Conservation (phyloP, 2,888 invertebrate species). For the Acrobasis suavella region DNA sequence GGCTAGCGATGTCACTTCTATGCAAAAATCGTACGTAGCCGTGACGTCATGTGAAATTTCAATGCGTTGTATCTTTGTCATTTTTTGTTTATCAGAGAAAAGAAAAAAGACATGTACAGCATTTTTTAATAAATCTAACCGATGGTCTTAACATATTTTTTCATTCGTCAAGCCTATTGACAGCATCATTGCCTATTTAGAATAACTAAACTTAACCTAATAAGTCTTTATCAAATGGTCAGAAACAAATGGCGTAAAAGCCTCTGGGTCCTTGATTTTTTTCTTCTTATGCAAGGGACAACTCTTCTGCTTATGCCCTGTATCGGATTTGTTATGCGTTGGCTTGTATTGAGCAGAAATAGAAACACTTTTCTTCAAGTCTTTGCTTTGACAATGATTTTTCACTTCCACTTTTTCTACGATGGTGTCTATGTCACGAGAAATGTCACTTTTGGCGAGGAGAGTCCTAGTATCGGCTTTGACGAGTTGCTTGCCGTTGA, state of each 20-base stretch:
- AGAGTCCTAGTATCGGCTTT: conserved; percentile 29
- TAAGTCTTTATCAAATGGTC: conserved; percentile 78
- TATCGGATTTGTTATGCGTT: conserved; percentile 72
- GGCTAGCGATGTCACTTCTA: too few relatives aligned
- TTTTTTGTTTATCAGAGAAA: too few relatives aligned
- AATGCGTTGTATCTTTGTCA: too few relatives aligned
- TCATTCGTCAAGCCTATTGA: neutral
- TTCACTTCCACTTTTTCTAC: conserved; percentile 33
- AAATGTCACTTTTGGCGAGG: conserved; percentile 21
- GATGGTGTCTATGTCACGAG: conserved; percentile 27
- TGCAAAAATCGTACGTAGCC: too few relatives aligned
- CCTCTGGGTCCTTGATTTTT: conserved; percentile 60
- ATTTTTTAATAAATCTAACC: too few relatives aligned
- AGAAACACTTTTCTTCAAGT: conserved; percentile 61
- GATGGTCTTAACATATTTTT: neutral
- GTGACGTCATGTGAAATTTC: too few relatives aligned
- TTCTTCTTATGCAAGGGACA: conserved; percentile 70
- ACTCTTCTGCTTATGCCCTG: conserved; percentile 64
- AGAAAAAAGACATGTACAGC: too few relatives aligned
- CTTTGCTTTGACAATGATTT: conserved; percentile 59
- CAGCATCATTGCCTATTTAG: neutral
- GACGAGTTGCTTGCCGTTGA: conserved; percentile 40
- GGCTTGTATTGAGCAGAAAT: conserved; percentile 65
- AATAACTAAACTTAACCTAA: conserved; percentile 42
- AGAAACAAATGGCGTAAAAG: conserved; percentile 59